These are phyloP conservation scores for Spialia ferax DNA, from an alignment of 2,888 invertebrate genomes.

Conservation along the genomic window DNA sequence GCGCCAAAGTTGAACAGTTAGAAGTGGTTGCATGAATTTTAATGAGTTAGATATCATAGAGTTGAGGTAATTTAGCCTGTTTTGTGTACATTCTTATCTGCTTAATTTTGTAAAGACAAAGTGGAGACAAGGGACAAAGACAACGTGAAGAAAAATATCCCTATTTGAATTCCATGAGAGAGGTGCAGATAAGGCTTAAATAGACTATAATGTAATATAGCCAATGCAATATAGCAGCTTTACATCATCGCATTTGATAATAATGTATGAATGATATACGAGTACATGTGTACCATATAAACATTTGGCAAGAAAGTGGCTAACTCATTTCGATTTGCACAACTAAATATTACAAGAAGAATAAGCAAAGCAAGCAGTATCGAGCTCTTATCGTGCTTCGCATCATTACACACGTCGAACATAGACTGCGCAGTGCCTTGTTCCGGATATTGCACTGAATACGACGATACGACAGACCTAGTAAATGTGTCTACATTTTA, in stretches of 20 bases:
- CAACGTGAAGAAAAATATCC: too few species aligned
- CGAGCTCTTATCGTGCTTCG: slow-evolving; percentile 40
- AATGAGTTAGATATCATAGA: background rate
- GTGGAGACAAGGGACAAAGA: too few species aligned
- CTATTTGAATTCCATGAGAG: too few species aligned
- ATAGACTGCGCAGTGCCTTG: slow-evolving; percentile 29
- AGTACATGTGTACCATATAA: too few species aligned
- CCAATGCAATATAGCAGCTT: too few species aligned
- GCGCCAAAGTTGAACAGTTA: background rate
- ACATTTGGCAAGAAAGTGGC: background rate
- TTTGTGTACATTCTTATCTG: background rate
- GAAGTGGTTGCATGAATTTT: background rate
- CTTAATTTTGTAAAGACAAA: too few species aligned
- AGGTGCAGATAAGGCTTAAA: too few species aligned
- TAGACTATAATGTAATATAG: too few species aligned
- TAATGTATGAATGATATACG: too few species aligned
- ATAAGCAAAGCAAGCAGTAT: slow-evolving; percentile 32
- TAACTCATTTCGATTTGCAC: background rate
- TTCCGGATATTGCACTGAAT: slow-evolving; percentile 47
- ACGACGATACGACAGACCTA: slow-evolving; percentile 31
- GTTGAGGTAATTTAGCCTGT: background rate
- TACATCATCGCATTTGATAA: too few species aligned
- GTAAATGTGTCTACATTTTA: slow-evolving; percentile 4
- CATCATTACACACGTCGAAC: slow-evolving; percentile 40
- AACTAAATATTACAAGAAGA: slow-evolving; percentile 18